These are phyloP conservation scores for Muscicapa striata DNA, from an alignment of 2,797 vertebrate genomes.

Conservation along the genomic window DNA sequence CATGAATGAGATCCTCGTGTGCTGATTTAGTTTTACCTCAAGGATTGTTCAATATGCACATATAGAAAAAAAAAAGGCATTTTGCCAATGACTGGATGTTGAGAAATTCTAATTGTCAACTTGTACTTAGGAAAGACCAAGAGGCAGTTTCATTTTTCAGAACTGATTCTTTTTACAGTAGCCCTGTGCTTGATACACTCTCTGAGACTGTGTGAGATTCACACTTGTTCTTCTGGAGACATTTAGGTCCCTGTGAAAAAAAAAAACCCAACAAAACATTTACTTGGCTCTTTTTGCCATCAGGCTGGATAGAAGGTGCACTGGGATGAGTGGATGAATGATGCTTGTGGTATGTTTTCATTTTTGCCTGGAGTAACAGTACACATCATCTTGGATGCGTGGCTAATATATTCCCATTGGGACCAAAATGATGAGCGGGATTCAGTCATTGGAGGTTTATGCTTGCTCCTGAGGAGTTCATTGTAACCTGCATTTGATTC, in stretches of 20 bases:
- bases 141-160: neutral
- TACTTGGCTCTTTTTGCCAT: neutral
- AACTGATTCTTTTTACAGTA: neutral
- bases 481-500: neutral
- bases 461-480: neutral
- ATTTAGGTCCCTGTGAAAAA: neutral
- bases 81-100: neutral
- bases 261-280: neutral
- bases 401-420: neutral
- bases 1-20: neutral
- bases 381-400: neutral
- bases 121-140: neutral
- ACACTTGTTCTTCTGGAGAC: neutral
- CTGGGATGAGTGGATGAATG: neutral
- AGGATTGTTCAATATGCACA: fast-evolving
- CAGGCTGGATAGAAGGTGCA: neutral
- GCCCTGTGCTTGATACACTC: fast-evolving
- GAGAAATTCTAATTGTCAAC: neutral
- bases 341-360: neutral
- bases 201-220: neutral
- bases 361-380: neutral
- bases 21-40: neutral
- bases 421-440: neutral
- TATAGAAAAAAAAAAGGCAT: neutral
- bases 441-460: neutral